Base-by-base conservation (phyloP, 2,797 vertebrate species). In the Phoeniculus purpureus region DNA sequence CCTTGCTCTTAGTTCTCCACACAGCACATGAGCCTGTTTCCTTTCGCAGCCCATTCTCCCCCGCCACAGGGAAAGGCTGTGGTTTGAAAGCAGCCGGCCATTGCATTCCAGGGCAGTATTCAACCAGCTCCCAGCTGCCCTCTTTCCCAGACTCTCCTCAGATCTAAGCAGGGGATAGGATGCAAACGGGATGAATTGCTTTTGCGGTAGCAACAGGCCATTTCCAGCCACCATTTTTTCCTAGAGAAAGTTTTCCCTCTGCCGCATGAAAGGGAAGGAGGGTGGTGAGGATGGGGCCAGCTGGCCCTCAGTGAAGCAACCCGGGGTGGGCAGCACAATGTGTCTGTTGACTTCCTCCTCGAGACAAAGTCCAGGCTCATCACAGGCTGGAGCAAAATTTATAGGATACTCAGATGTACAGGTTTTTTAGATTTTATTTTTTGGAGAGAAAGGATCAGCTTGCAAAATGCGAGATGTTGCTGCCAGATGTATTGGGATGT, bases 401-500 rank as follows among this genome's bases (percentile, higher is more conserved):
- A 81, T 78, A 93, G 68, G 51, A n/a, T 40, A 1, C 61, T 94
- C 23, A 4, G 48, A 94, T 85, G 79, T 75, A 26, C 59, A 85
- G 81, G 47, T 7, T 29, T 79, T 82, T n/a, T 3, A 17, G 40
- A 4, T 48, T 78, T 27, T 32, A 37, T 15, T 51, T 31, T 22
- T 47, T 55, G 48, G 52, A 90, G 87, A 86, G 80, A 56, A 43
- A 31, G 70, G 64, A 88, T 90, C 83, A 29, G 73, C 90, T 89
- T 94, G 79, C 91, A 85, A 4, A 94, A 40, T 32, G 47, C 52
- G 40, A 74, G 92, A 91, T 93, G 83, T 81, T 80, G 87, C 43
- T 84, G 85, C 92, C 92, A 96, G 94, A 90, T 92, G 91, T 79
- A 60, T 80, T 93, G 93, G 88, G 93, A 93, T 95, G 95, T 92